Evolutionary conservation across 2,797 vertebrate genomes (phyloP).

Genomic region (Malacoraja senta): DNA sequence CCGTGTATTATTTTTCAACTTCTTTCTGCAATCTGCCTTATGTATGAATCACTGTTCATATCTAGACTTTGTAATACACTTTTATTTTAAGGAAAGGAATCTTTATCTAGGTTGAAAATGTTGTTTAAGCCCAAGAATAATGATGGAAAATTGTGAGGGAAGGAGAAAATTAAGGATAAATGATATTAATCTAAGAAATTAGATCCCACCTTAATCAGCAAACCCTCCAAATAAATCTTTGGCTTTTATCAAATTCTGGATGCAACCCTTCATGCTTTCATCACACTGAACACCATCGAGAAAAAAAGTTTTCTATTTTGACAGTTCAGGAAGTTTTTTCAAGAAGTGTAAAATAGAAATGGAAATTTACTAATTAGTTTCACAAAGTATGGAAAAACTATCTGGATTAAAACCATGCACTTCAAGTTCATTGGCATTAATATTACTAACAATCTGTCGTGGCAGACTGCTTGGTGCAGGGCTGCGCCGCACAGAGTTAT

Average conservation of each 20-base stretch:
- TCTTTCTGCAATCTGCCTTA: background rate
- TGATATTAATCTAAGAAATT: background rate
- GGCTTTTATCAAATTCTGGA: background rate
- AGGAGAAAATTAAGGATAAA: background rate
- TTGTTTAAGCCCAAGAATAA: background rate
- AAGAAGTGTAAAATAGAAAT: background rate
- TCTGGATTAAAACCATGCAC: background rate
- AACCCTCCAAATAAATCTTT: background rate
- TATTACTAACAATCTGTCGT: too few species aligned
- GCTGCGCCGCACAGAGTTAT: too few species aligned
- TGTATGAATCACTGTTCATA: background rate
- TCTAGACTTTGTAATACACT: background rate
- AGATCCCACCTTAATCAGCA: background rate
- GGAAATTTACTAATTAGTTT: conserved; percentile 39
- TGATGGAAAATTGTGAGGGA: background rate
- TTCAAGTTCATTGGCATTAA: too few species aligned
- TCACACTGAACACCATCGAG: background rate
- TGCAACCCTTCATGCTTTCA: background rate
- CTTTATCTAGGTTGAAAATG: background rate
- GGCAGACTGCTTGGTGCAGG: too few species aligned
- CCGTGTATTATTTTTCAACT: background rate
- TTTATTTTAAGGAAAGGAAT: background rate
- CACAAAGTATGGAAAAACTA: background rate
- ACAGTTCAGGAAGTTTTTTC: background rate
- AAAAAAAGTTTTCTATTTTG: background rate